Evolutionary conservation across 2,797 vertebrate genomes (phyloP).

Genomic region (Pelobates cultripes): DNA sequence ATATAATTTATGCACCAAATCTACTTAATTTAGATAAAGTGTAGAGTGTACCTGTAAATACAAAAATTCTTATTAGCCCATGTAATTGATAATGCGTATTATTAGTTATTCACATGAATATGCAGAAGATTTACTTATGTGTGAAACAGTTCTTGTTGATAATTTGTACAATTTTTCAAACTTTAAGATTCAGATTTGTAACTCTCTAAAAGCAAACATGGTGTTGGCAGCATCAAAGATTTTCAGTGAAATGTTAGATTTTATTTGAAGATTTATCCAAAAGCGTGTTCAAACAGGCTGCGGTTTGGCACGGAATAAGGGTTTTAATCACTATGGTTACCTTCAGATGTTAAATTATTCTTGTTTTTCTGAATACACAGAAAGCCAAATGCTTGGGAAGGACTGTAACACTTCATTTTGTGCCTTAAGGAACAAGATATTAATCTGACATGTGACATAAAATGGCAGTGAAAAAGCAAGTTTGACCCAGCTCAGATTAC

Average conservation of each 20-base stretch:
- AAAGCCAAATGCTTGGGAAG: conserved; percentile 10
- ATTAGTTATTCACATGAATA: too few species aligned
- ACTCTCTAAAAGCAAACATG: conserved; percentile 4
- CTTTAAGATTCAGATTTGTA: neutral
- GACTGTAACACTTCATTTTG: conserved; percentile 7
- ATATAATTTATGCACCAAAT: too few species aligned
- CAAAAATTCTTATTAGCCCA: too few species aligned
- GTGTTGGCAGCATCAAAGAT: conserved; percentile 3
- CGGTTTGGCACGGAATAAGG: conserved; percentile 19
- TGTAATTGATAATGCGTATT: too few species aligned
- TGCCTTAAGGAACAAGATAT: conserved; percentile 2
- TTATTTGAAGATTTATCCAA: conserved; percentile 25
- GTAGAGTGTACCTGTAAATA: too few species aligned
- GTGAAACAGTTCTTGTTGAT: neutral
- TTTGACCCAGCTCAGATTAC: conserved; percentile 9
- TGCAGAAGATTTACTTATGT: neutral
- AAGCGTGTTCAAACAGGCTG: conserved; percentile 26
- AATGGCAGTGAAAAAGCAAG: conserved; percentile 5
- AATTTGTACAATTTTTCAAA: neutral
- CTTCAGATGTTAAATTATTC: conserved; percentile 32
- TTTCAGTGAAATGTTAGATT: conserved; percentile 29
- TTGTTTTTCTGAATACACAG: conserved; percentile 39
- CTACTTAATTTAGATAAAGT: too few species aligned
- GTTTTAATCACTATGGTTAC: conserved; percentile 46
- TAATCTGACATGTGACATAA: conserved; percentile 20